Evolutionary conservation across 1,140 invertebrate genomes (phyloP).

Genomic region (Leptonema lineaticorne): DNA sequence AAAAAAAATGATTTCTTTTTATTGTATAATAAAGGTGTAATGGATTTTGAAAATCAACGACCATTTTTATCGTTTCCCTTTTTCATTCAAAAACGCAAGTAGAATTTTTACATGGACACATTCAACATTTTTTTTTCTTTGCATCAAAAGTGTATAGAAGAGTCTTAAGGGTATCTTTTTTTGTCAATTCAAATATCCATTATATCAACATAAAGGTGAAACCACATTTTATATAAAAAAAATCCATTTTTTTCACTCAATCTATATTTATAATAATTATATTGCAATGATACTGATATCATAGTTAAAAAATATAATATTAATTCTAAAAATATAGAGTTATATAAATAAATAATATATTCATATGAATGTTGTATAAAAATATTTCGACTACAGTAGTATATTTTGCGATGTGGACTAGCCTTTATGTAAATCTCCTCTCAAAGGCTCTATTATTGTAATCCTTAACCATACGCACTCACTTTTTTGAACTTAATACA

Average conservation of each 20-base stretch:
- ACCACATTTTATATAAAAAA: too few species aligned
- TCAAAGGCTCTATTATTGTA: background rate
- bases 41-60: too few species aligned
- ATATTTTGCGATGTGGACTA: background rate
- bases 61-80: too few species aligned
- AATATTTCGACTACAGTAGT: too few species aligned
- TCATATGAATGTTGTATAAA: too few species aligned
- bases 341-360: too few species aligned
- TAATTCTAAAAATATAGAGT: too few species aligned
- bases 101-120: conserved; percentile 7
- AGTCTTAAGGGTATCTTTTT: conserved; percentile 17
- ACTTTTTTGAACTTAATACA: background rate
- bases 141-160: conserved; percentile 15
- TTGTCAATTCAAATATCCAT: conserved; percentile 15
- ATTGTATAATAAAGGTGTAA: too few species aligned
- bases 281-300: too few species aligned
- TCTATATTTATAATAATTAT: background rate
- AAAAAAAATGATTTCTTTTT: too few species aligned
- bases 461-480: background rate
- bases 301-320: too few species aligned
- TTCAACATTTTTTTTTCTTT: conserved; percentile 9
- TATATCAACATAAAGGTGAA: conserved; percentile 6
- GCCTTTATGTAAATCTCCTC: background rate
- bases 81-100: too few species aligned
- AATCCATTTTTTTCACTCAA: background rate